Evolutionary conservation across 2,888 invertebrate genomes (phyloP), one percentile per base, ranked within the genome.

Genomic region (Neocrepidodera transversa): DNA sequence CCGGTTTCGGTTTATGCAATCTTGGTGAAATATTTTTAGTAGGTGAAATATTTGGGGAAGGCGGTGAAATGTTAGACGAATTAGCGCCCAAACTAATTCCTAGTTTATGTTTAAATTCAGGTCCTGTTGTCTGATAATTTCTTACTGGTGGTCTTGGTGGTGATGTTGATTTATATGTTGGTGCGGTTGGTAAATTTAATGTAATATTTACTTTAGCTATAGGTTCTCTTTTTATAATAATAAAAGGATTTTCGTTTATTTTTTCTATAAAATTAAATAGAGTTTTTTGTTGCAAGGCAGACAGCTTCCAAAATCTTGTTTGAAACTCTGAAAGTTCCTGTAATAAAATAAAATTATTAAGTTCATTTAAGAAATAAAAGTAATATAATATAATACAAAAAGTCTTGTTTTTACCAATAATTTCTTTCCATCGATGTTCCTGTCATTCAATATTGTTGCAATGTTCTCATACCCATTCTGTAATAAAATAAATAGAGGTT

Each of bases 401-500:
- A 48, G 5, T 2, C 16, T 23, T 47, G 14, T 10, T 16, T 48
- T 68, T 60, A 69, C 70, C 58, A 69, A 53, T 54, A 70, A 65
- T 32, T 35, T 63, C 16, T 56, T 13, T 10, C 68, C 71, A 48
- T 67, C 60, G 6, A 68, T 57, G 28, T 63, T 54, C 17, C 57
- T 62, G 10, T 45, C 38, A 16, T 35, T 30, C 7, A 68, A 54
- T 14, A 68, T 50, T 8, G 58, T 54, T 17, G 58, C 61, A 55
- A 65, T 65, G 13, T 62, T 63, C 1, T 17, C 49, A 18, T 61
- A 64, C n/a, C 64, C 67, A 56, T 64, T 66, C 69, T 69, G 40
- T 38, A 69, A 66, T 18, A 20, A 38, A 13, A 23, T 20, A 42
- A 40, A 14, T 14, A 36, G 11, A n/a, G 6, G 32, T 43, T n/a